Base-by-base conservation (phyloP, 2,888 invertebrate genomes). In the Pristionchus arcanus region DNA sequence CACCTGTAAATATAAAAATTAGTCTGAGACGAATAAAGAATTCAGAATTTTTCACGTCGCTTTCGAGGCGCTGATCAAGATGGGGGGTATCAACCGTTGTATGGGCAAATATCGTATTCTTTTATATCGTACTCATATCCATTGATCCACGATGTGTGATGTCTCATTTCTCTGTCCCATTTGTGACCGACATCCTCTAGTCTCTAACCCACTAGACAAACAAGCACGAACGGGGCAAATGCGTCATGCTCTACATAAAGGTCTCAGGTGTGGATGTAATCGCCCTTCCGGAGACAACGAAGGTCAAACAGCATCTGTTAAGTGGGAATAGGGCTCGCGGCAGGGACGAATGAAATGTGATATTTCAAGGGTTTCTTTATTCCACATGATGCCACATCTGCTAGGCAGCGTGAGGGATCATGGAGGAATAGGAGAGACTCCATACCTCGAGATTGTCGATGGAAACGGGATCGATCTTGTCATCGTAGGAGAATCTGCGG, bases 401-500 rank as follows among this genome's bases (percentile, higher is more conserved):
- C 31, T 7, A 34, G 77, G 42, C 25, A 19, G 28, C 42, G 49
- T 19, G 21, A 81, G 81, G 25, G 81, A 89, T 31, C 15, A 34
- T 34, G 34, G 31, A 71, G 31, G 31, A 19, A 11, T 34, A 21
- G 34, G 71, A 71, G 31, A 19, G 71, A n/a, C 1, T 34, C 15
- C 28, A 2, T 34, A 93, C 93, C 91, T 93, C 92, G 68, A 91
- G 86, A 59, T 93, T 92, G 83, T 94, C 93, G 77, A 93, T 66
- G 94, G 96, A 96, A 42, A 96, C 96, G 93, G 97, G 97, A 95
- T 98, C 97, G 89, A 97, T 93, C 9, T 97, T 97, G 92, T 97
- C 96, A 95, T 97, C 97, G 90, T 96, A 96, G 0, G 97, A 97
- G 92, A 97, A 97, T 90, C 97, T 97, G 53, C 93, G 92, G 90